Conservation (phyloP, 2,797 vertebrate species). For the Ctenosaura bakeri region DNA sequence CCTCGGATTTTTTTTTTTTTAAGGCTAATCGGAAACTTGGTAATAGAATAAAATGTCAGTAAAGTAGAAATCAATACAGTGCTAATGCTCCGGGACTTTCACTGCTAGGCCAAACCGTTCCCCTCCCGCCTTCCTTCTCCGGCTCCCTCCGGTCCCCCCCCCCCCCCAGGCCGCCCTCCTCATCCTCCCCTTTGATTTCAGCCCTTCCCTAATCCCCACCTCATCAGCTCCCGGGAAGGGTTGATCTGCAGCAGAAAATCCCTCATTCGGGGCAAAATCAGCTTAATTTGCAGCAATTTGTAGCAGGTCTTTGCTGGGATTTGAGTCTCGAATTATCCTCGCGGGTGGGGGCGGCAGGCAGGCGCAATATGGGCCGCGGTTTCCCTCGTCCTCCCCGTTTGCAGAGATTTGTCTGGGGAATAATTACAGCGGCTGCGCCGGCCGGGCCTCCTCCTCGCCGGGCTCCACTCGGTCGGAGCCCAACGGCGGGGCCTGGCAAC, state of each 20-base stretch:
- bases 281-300: constrained; percentile 88
- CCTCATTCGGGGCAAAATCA: constrained; percentile 86
- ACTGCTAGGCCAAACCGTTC: constrained; percentile 60
- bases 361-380: constrained; percentile 74
- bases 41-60: constrained; percentile 79
- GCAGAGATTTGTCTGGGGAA: constrained; percentile 69
- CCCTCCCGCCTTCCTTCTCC: neutral
- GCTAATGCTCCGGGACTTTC: constrained; percentile 77
- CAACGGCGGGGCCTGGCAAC: constrained; percentile 63
- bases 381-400: constrained; percentile 45
- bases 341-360: constrained; percentile 66
- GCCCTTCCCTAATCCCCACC: constrained; percentile 82
- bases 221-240: constrained; percentile 83
- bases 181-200: constrained; percentile 74
- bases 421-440: constrained; percentile 54
- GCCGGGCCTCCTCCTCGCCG: neutral
- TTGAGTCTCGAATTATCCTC: constrained; percentile 86
- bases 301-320: constrained; percentile 83
- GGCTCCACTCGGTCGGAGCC: constrained; percentile 7
- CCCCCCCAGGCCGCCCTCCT: constrained; percentile 6
- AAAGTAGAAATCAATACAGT: constrained; percentile 79
- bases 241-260: constrained; percentile 85
- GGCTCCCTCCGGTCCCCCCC: constrained; percentile 8
- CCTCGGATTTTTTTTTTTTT: constrained; percentile 34
- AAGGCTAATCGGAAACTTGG: constrained; percentile 78